Percentiles rank a stretch among this genome's conserved stretches.
Conservation (phyloP, 2,888 invertebrate genomes). For the Actias luna region DNA sequence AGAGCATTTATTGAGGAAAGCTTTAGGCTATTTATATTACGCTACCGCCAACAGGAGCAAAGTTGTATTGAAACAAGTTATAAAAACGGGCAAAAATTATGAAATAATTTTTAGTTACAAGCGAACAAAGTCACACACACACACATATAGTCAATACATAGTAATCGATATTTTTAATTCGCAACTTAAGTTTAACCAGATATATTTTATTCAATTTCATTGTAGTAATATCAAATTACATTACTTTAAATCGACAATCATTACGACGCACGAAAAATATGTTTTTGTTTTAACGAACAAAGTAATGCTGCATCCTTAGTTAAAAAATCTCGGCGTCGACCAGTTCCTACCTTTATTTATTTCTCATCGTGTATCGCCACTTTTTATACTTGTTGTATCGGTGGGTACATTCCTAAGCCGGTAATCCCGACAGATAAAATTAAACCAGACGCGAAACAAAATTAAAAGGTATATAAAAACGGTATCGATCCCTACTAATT, state of each 20-base stretch:
- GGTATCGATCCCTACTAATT: constrained; percentile 75
- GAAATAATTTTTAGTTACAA: too few species aligned
- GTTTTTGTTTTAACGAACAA: constrained; percentile 13
- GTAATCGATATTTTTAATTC: not conserved
- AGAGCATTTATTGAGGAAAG: too few species aligned
- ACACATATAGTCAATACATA: too few species aligned
- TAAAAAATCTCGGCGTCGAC: constrained; percentile 71
- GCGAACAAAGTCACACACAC: too few species aligned
- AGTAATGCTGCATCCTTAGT: constrained; percentile 36
- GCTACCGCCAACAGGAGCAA: too few species aligned
- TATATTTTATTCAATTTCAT: not conserved
- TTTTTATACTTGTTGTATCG: constrained; percentile 76
- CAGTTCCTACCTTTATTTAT: constrained; percentile 77
- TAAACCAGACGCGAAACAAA: constrained; percentile 81
- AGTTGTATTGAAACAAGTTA: too few species aligned
- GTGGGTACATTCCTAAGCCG: constrained; percentile 79
- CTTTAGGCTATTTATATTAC: too few species aligned
- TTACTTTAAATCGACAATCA: constrained; percentile 27
- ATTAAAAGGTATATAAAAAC: constrained; percentile 78
- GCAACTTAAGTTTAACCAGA: too few species aligned
- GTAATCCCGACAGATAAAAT: constrained; percentile 81
- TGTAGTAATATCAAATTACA: constrained; percentile 22
- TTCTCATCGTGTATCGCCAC: constrained; percentile 69
- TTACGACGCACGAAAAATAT: constrained; percentile 2
- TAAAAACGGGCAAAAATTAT: too few species aligned